A percentile compares a stretch with the other conserved stretches of the same genome.
Conservation (phyloP, 2,113 vertebrate genomes). For the Leptosomus discolor region DNA sequence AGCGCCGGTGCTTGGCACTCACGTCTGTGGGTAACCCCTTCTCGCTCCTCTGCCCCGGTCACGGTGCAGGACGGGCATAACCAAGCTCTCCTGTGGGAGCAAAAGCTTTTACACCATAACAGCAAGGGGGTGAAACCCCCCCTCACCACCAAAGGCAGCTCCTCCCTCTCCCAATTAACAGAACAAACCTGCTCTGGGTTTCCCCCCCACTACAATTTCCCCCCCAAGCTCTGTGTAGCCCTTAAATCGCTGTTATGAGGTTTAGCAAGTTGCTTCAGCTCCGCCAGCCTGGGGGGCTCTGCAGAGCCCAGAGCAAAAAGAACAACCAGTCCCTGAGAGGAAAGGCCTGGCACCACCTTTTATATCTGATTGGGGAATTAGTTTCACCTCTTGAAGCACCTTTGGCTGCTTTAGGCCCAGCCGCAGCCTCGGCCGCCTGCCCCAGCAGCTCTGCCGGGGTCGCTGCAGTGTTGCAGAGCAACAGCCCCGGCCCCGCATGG, state of each 20-base stretch:
- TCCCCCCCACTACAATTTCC: rapidly evolving
- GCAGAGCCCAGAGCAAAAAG: no score
- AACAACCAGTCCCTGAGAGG: no score
- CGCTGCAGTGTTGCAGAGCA: rapidly evolving
- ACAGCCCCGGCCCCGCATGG: background rate
- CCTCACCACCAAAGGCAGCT: background rate
- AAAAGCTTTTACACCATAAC: no score
- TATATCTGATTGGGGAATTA: background rate
- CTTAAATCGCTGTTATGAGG: no score
- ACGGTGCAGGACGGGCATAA: rapidly evolving
- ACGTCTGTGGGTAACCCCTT: no score
- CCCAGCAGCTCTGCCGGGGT: background rate
- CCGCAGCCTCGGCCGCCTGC: background rate
- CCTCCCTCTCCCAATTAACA: background rate
- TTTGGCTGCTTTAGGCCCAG: background rate
- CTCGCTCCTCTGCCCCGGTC: rapidly evolving
- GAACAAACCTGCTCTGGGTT: background rate
- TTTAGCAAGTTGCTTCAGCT: background rate
- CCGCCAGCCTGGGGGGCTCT: background rate
- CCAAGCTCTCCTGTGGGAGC: rapidly evolving
- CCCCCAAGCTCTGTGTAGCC: background rate
- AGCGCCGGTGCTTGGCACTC: rapidly evolving
- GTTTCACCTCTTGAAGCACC: background rate
- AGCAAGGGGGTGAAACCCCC: rapidly evolving
- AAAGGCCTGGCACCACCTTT: background rate